Evolutionary conservation across 2,888 invertebrate species (phyloP).

Genomic region (Rhaphigaster nebulosa): DNA sequence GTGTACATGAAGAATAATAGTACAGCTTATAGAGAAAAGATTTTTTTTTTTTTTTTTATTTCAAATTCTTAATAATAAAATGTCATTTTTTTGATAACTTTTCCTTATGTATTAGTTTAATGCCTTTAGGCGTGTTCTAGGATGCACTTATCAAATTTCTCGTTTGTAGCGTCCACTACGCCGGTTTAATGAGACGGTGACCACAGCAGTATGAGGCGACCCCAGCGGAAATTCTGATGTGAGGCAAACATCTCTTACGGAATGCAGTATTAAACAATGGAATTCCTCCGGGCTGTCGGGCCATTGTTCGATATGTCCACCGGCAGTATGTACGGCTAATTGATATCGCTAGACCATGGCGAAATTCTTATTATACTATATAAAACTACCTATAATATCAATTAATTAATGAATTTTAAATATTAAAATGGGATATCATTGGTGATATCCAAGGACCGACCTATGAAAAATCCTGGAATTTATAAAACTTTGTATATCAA

Average conservation of each 20-base stretch:
- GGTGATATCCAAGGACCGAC: no score
- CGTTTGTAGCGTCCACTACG: background rate
- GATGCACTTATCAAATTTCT: background rate
- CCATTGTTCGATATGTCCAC: background rate
- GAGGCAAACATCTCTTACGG: background rate
- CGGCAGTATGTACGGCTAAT: background rate
- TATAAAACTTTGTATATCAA: no score
- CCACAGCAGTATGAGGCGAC: background rate
- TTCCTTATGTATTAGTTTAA: no score
- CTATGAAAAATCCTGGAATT: no score
- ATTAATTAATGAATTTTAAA: background rate
- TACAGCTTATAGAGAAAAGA: no score
- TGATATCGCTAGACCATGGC: background rate
- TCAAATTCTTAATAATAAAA: no score
- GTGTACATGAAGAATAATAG: no score
- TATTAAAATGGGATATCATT: no score
- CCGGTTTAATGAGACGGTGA: background rate
- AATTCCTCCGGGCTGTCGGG: background rate
- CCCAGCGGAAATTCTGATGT: background rate
- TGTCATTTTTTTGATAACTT: no score
- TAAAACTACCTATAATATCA: background rate
- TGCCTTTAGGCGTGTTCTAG: background rate
- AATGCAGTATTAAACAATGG: slow-evolving; percentile 16
- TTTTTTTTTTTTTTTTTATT: no score
- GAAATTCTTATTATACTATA: background rate